Conservation (phyloP, 37 sponge, comb jelly and placozoan genomes). For the Lycopodina hypogea region DNA sequence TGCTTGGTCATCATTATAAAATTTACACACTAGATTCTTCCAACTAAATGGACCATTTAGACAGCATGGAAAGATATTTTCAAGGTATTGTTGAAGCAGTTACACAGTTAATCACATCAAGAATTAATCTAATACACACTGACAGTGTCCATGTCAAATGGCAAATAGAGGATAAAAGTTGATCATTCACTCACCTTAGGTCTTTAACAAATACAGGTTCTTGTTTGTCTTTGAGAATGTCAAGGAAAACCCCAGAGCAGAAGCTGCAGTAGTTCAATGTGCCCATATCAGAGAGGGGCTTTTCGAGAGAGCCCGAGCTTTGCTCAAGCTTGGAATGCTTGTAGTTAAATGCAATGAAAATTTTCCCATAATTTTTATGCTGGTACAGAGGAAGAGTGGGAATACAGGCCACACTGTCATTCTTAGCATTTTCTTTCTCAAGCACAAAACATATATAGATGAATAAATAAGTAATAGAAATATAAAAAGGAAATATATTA, state of each 20-base stretch:
- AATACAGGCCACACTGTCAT: constrained; percentile 89
- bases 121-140: too few relatives aligned
- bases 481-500: too few relatives aligned
- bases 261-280: constrained; percentile 97
- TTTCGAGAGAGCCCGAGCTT: constrained; percentile 85
- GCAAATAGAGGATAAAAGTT: too few relatives aligned
- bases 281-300: constrained; percentile 98
- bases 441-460: not conserved
- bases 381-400: constrained; percentile 92
- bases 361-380: constrained; percentile 95
- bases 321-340: constrained; percentile 91
- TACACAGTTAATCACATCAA: too few relatives aligned
- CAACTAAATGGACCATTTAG: too few relatives aligned
- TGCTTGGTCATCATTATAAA: too few relatives aligned
- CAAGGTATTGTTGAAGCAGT: too few relatives aligned
- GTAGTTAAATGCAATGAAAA: constrained; percentile 92
- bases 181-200: constrained; percentile 50
- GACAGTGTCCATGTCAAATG: too few relatives aligned
- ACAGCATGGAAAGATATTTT: too few relatives aligned
- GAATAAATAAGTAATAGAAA: not conserved
- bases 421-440: constrained; percentile 90
- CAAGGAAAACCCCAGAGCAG: constrained; percentile 88
- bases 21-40: too few relatives aligned
- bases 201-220: constrained; percentile 88
- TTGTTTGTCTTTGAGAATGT: constrained; percentile 70